These are phyloP conservation scores for Amiota minor DNA, from an alignment of 2,888 invertebrate genomes.

Conservation along the genomic window DNA sequence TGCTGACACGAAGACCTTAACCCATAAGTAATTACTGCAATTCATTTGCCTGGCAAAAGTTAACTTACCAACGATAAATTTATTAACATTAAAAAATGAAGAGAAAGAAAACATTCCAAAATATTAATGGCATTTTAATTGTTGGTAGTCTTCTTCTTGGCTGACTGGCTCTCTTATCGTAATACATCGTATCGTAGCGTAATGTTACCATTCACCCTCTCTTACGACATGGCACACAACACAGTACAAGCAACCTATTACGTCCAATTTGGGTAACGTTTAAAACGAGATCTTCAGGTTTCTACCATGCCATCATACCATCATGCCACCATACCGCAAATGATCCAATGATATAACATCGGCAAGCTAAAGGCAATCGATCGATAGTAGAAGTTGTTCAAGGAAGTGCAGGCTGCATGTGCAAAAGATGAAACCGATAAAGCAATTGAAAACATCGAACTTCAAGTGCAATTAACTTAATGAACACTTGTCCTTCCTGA, in stretches of 20 bases:
- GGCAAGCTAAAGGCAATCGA: neutral
- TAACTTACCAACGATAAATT: neutral
- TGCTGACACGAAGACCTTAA: neutral
- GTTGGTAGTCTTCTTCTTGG: no score
- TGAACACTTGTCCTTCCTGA: neutral
- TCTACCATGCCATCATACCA: neutral
- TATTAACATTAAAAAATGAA: no score
- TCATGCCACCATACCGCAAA: neutral
- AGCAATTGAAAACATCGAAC: neutral
- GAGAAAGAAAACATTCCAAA: no score
- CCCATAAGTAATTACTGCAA: slow-evolving; percentile 6
- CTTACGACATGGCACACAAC: no score
- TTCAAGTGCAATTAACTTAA: slow-evolving; percentile 28
- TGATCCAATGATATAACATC: slow-evolving; percentile 14
- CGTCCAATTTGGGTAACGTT: neutral
- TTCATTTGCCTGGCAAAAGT: neutral
- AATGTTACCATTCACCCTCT: no score
- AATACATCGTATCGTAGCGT: no score
- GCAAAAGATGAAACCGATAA: neutral
- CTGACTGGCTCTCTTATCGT: no score
- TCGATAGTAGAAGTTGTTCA: slow-evolving; percentile 13
- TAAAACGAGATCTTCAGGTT: slow-evolving; percentile 23
- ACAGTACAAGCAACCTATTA: neutral
- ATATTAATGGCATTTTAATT: no score
- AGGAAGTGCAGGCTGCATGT: slow-evolving; percentile 19